Base-by-base conservation (phyloP, 2,888 invertebrate genomes). In the Mythimna impura region DNA sequence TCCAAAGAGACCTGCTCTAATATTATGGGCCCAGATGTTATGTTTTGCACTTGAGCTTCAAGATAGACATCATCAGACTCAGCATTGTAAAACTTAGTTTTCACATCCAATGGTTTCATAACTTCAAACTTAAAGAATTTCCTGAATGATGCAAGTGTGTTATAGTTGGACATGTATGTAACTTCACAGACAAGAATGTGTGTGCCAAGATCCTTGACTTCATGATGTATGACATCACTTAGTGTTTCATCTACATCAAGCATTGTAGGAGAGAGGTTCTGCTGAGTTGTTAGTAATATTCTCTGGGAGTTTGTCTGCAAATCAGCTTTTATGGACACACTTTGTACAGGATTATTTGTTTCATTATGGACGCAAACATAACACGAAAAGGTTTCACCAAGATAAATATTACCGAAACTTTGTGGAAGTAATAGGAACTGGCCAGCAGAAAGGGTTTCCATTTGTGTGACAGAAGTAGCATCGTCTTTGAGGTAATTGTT, bases 51-150 rank as follows among this genome's bases (percentile, higher is more conserved):
- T 91, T 97, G 97, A 1, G 97, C 97, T 92, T 98, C 97, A 79
- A 97, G 93, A 90, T 97, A 97, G 7, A 97, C 97, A 95, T 97
- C 97, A 95, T 98, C 98, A 81, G 97, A 97, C 92, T 97, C 99
- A 2, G 99, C 98, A 96, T 99, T 99, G 92, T 99, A 99, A 94
- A 99, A 99, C 92, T 99, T 99, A 0, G 99, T 99, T 96, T 99
- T 99, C 0, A 99, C 99, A 97, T 99, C 99, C 64, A 99, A 96
- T 5, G 99, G 99, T 92, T 99, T 99, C 89, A 99, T 97, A 0
- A 99, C 99, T 97, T 99, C 98, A 93, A 99, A 99, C 95, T 99
- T 99, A 94, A 99, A 99, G 93, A 99, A 99, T 93, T 99, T 99
- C 84, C 99, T 97, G 90, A 99, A 99, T 80, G 98, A 98, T 91